Evolutionary conservation across 2,888 invertebrate species (phyloP), one percentile per base, ranked within the genome.

Genomic region (Pelosia muscerda): DNA sequence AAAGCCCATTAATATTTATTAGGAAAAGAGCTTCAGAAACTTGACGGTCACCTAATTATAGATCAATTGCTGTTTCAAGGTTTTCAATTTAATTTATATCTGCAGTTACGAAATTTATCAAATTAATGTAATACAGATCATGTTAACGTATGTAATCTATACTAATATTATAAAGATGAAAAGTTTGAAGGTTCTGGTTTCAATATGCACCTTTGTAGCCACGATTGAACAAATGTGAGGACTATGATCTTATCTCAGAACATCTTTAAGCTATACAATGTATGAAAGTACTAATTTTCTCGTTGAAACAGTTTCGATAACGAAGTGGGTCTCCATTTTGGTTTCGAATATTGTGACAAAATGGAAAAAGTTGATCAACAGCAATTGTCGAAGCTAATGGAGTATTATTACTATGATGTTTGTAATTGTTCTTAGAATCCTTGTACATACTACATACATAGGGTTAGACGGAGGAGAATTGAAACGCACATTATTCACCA

Each of bases 1-100:
- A 81, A 79, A 75, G 77, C 79, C 84, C 84, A 87, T 91, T 87
- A 86, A 88, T 89, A 89, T 90, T 91, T 90, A 90, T 89, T 85
- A 83, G 73, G 81, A 83, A 87, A 88, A 89, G 85, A 82, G 81
- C 86, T 81, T 81, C 76, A 78, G 79, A 78, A 79, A 84, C 82
- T 84, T 84, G 78, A 84, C 76, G 71, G 81, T 71, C 69, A 81
- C 71, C 82, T 86, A 85, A 87, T 86, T 88, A 87, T 77, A 85
- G 81, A 83, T 85, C 38, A 83, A 87, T 87, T 80, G 81, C 72
- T 74, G 76, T 79, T 77, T 79, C 73, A 78, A 81, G 78, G 81
- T 81, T 78, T 76, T 78, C 67, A 79, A 81, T 81, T 83, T 75
- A 74, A 79, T 81, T 83, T 73, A 66, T 65, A 69, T 57, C 71